phyloP scores from a whole-genome alignment of 2,888 invertebrate species.

The Plutella xylostella region DNA sequence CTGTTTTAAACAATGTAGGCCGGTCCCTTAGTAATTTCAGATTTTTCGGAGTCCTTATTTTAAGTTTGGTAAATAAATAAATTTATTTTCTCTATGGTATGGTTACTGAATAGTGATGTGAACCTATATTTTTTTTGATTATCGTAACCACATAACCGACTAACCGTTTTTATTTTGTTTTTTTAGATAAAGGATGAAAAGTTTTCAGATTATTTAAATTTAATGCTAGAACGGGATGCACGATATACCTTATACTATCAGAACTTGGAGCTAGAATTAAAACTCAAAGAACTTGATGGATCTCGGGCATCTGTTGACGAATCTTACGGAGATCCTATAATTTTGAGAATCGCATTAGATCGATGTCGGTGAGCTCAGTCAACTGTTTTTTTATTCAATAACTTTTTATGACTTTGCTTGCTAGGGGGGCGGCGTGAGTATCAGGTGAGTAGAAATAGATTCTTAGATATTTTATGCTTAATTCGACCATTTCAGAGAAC shows the following conservation, averaged over 20 bases:
- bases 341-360: constrained; percentile 51
- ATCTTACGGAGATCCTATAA: constrained; percentile 42
- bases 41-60: too few species aligned
- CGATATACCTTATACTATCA: constrained; percentile 56
- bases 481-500: constrained; percentile 33
- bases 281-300: constrained; percentile 44
- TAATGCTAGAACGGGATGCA: constrained; percentile 56
- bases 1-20: too few species aligned
- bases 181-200: constrained; percentile 49
- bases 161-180: too few species aligned
- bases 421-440: too few species aligned
- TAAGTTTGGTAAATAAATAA: too few species aligned
- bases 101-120: too few species aligned
- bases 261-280: constrained; percentile 48
- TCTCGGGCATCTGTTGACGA: constrained; percentile 28
- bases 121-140: too few species aligned
- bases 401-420: too few species aligned
- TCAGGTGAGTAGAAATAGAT: background rate
- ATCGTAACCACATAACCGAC: too few species aligned
- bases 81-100: too few species aligned
- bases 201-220: constrained; percentile 44
- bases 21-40: too few species aligned
- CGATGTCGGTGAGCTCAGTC: constrained; percentile 38
- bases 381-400: too few species aligned
- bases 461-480: background rate